Evolutionary conservation across 2,888 invertebrate species (phyloP), one percentile per base, ranked within the genome.

Genomic region (Abscondita cerata): DNA sequence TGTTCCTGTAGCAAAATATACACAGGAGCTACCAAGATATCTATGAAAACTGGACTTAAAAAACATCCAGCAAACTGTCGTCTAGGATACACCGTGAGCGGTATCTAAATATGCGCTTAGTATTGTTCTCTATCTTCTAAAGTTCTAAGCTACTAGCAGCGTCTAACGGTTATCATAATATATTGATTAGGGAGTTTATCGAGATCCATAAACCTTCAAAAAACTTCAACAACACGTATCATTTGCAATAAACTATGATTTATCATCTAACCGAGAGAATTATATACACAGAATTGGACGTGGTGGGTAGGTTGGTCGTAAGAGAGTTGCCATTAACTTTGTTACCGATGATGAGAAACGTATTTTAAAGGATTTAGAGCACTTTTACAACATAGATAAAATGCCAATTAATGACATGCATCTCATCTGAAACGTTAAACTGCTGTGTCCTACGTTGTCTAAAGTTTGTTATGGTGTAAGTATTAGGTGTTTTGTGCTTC

Each of bases 171-270:
- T n/a, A n/a, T n/a, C n/a, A n/a, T n/a, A n/a, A n/a, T n/a, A n/a
- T n/a, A n/a, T n/a, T n/a, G n/a, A n/a, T n/a, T n/a, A n/a, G n/a
- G n/a, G n/a, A n/a, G n/a, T n/a, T n/a, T n/a, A n/a, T n/a, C n/a
- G n/a, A n/a, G n/a, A n/a, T n/a, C n/a, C n/a, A n/a, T n/a, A n/a
- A n/a, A n/a, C n/a, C n/a, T n/a, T n/a, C n/a, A n/a, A n/a, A n/a
- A n/a, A n/a, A n/a, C n/a, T n/a, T n/a, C n/a, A n/a, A n/a, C 99
- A 99, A 82, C 99, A 99, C 84, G 98, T 99, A 33, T 98, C 98
- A 16, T 88, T 99, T 81, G 99, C 99, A 82, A 99, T 99, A 82
- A 99, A 99, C 84, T 99, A 98, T 83, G 99, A 99, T 87, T 88
- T 99, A 85, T 99, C 99, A 71, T 96, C 96, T 69, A 99, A 99